These are phyloP conservation scores for Hylyphantes graminicola DNA, from an alignment of 1,140 invertebrate genomes.

Conservation along the genomic window DNA sequence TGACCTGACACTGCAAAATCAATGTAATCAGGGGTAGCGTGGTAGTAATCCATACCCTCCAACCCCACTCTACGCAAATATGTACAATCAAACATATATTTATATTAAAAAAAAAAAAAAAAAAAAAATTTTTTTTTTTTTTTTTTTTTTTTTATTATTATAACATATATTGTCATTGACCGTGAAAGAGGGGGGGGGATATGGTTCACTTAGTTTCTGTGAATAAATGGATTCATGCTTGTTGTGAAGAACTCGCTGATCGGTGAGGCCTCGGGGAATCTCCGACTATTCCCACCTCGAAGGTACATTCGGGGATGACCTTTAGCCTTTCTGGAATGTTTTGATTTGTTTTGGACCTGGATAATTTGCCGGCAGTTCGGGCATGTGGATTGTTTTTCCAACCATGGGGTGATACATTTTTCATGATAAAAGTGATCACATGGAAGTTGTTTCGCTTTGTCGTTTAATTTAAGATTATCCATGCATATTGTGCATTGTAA, in stretches of 20 bases:
- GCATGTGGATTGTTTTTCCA: slow-evolving; percentile 75
- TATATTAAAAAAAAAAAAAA: too few species aligned
- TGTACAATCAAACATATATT: too few species aligned
- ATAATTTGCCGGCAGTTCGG: slow-evolving; percentile 53
- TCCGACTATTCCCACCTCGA: neutral
- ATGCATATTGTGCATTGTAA: slow-evolving; percentile 98
- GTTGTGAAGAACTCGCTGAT: slow-evolving; percentile 6
- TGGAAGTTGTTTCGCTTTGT: slow-evolving; percentile 83
- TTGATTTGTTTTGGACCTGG: neutral
- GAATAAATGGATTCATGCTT: slow-evolving; percentile 38
- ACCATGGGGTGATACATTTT: slow-evolving; percentile 92
- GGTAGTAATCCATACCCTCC: too few species aligned
- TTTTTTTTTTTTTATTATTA: too few species aligned
- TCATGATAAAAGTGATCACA: slow-evolving; percentile 94
- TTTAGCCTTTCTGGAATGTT: slow-evolving; percentile 4
- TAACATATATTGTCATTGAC: too few species aligned
- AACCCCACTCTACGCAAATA: too few species aligned
- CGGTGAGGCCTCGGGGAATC: neutral
- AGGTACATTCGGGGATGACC: slow-evolving; percentile 13
- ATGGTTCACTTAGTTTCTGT: neutral
- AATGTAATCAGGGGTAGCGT: too few species aligned
- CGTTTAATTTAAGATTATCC: slow-evolving; percentile 88
- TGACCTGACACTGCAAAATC: too few species aligned
- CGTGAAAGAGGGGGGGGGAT: too few species aligned
- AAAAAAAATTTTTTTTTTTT: too few species aligned